phyloP scores from a whole-genome alignment of 2,113 vertebrate species.

The Etheostoma cragini region DNA sequence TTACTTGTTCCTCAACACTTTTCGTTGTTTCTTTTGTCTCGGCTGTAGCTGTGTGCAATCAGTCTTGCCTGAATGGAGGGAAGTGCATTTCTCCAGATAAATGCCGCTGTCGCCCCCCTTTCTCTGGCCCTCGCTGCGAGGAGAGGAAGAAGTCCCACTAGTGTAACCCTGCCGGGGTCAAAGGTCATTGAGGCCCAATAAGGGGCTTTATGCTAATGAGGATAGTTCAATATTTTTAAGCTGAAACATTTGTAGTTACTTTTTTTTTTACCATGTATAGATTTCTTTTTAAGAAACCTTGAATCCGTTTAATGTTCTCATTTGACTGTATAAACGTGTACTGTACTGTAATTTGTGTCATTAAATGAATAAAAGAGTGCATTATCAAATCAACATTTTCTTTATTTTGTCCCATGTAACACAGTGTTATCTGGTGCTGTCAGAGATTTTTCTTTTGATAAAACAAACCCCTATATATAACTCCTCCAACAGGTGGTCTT shows the following conservation, averaged over 20 bases:
- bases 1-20: background rate
- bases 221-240: constrained; percentile 4
- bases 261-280: constrained; percentile 9
- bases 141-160: constrained; percentile 82
- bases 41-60: constrained; percentile 85
- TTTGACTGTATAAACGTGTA: constrained; percentile 42
- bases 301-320: constrained; percentile 6
- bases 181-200: constrained; percentile 32
- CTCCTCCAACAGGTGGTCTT: background rate
- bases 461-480: constrained; percentile 26
- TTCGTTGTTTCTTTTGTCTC: constrained; percentile 23
- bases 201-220: background rate
- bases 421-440: constrained; percentile 13
- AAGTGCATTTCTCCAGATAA: constrained; percentile 88
- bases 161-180: constrained; percentile 31
- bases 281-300: constrained; percentile 23
- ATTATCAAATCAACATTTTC: background rate
- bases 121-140: constrained; percentile 83
- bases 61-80: constrained; percentile 86
- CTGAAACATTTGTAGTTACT: constrained; percentile 26
- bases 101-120: constrained; percentile 85
- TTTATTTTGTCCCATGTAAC: constrained; percentile 51
- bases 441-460: background rate
- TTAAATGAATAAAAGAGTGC: constrained; percentile 36
- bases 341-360: constrained; percentile 49